Base-by-base conservation (phyloP, 1,140 invertebrate species). In the Brachionus paranguensis region DNA sequence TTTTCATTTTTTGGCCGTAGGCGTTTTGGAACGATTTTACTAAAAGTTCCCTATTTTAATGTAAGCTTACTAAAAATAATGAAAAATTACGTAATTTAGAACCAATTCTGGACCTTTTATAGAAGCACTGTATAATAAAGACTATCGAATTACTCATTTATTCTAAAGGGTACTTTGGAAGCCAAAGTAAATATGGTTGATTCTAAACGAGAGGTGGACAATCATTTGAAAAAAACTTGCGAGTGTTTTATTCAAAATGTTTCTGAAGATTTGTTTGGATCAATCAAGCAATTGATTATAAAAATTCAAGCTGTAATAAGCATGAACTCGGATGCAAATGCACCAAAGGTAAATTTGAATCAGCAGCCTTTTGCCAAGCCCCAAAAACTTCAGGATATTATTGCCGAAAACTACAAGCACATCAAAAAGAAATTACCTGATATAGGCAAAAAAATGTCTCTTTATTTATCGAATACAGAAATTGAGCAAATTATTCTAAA, bases 161-260 rank as follows among this genome's bases (percentile, higher is more conserved):
- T 47, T 47, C 5, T 3, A 33, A 90, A 95, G 70, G 96, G 89
- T 12, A 95, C 96, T 8, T 95, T 96, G 0, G 93, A 95, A 89
- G 95, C 98, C 47, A 93, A 92, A 86, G 96, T 98, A 88, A 93
- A 96, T 87, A 91, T 96, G 78, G 90, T 97, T 7, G 96, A 98
- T 88, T 98, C 96, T 0, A 93, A 96, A 85, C 95, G 96, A 88
- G 95, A 97, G 86, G 95, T 98, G 1, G 96, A 98, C 87, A 92
- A 93, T 27, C 94, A 95, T 86, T 89, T 99, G 74, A 98, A 98
- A 90, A 91, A 90, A 12, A 93, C 93, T n/a, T 99, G 96, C 90
- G 96, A 98, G 88, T 91, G 91, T 45, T 95, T 97, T 85, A 98
- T 99, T 64, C 92, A 92, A 65, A 92, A 95, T 88, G 92, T 93